These are phyloP conservation scores for Mormyrus proboscirostris DNA, from an alignment of 2,797 vertebrate species.

Conservation along the genomic window DNA sequence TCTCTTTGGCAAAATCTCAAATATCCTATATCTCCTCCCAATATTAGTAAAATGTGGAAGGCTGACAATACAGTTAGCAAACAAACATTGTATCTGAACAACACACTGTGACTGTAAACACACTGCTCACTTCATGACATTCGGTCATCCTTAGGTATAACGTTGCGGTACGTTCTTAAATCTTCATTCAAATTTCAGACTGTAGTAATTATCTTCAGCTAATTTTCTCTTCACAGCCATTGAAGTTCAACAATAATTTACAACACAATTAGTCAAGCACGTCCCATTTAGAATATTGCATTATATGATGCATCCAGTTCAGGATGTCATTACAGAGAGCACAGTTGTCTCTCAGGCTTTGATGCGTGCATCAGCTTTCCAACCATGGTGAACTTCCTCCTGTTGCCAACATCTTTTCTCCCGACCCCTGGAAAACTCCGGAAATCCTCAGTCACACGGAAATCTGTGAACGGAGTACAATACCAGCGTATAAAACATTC, in stretches of 20 bases:
- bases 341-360: background rate
- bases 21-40: background rate
- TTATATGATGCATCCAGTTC: background rate
- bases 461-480: background rate
- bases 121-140: conserved; percentile 66
- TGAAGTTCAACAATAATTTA: conserved; percentile 17
- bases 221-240: conserved; percentile 5
- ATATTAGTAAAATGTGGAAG: background rate
- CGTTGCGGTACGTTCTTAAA: conserved; percentile 56
- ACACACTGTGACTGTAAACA: conserved; percentile 23
- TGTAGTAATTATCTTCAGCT: conserved; percentile 43
- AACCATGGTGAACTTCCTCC: background rate
- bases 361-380: background rate
- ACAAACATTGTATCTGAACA: background rate
- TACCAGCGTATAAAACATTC: background rate
- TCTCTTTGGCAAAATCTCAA: background rate
- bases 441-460: background rate
- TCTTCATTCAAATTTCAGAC: conserved; percentile 57
- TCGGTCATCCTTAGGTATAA: conserved; percentile 70
- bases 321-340: background rate
- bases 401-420: background rate
- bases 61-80: background rate
- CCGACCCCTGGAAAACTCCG: background rate
- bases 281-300: background rate
- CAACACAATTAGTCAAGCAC: background rate